phyloP scores from a whole-genome alignment of 1,140 invertebrate genomes.

The Drosophila prosaltans region DNA sequence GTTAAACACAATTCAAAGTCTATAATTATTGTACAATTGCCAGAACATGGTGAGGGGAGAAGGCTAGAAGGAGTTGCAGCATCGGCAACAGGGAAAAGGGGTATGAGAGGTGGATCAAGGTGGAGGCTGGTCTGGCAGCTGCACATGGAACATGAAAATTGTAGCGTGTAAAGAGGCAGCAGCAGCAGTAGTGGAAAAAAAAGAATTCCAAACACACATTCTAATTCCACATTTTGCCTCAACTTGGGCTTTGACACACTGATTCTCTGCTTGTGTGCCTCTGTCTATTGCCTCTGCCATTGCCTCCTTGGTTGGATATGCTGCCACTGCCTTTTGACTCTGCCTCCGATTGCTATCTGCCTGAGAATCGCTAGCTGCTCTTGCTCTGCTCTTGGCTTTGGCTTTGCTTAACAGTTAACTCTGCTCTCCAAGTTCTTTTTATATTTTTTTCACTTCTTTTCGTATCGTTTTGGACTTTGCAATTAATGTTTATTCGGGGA shows the following conservation, averaged over 20 bases:
- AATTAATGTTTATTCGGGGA: constrained; percentile 57
- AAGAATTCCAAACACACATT: constrained; percentile 80
- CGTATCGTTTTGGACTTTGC: constrained; percentile 31
- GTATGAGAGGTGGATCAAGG: constrained; percentile 25
- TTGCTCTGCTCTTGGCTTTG: constrained; percentile 2
- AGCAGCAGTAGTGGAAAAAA: constrained; percentile 9
- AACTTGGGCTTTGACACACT: constrained; percentile 70
- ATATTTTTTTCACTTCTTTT: constrained; percentile 35
- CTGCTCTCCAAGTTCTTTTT: constrained; percentile 63
- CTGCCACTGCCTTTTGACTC: constrained; percentile 28
- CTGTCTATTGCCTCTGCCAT: neutral
- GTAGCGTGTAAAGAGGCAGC: constrained; percentile 61
- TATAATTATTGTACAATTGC: constrained; percentile 83
- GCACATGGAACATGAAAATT: constrained; percentile 77
- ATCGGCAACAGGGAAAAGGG: neutral
- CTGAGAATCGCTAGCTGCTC: constrained; percentile 13
- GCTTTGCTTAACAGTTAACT: constrained; percentile 54
- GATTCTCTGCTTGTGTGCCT: constrained; percentile 26
- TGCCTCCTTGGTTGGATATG: neutral
- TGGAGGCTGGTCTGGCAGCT: constrained; percentile 40
- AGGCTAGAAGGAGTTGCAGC: constrained; percentile 18
- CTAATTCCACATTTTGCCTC: constrained; percentile 71
- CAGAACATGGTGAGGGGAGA: constrained; percentile 63
- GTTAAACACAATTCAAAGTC: constrained; percentile 83
- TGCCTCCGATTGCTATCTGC: constrained; percentile 36